phyloP scores from a whole-genome alignment of 2,888 invertebrate genomes.

The Gibbula magus region DNA sequence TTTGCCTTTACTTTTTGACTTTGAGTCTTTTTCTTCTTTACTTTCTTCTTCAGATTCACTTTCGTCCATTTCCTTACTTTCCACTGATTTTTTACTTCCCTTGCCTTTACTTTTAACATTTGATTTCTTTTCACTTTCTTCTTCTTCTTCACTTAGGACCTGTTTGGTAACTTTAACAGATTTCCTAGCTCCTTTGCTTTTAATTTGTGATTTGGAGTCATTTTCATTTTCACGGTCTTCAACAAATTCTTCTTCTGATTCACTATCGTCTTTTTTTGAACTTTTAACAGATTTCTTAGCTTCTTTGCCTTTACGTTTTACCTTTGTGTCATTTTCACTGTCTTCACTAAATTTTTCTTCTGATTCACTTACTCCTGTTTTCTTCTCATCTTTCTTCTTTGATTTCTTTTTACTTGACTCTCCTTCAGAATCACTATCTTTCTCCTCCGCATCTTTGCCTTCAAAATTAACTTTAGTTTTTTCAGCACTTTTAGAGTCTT shows the following conservation, averaged over 20 bases:
- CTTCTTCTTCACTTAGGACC: too few species aligned
- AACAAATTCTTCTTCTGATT: neutral
- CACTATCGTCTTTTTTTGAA: neutral
- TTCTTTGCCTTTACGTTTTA: too few species aligned
- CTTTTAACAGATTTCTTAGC: neutral
- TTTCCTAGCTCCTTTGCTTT: neutral
- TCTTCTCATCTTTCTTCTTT: neutral
- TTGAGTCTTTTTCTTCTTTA: neutral
- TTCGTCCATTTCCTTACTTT: too few species aligned
- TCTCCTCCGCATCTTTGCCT: neutral
- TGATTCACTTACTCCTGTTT: neutral
- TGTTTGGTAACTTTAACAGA: neutral
- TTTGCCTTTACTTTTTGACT: neutral
- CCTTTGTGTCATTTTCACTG: too few species aligned
- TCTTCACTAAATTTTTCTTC: neutral
- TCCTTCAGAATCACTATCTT: neutral
- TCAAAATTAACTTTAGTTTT: neutral
- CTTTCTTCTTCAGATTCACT: too few species aligned
- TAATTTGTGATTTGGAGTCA: too few species aligned
- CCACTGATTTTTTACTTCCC: too few species aligned
- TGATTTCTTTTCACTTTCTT: too few species aligned
- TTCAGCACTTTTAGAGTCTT: conserved; percentile 79
- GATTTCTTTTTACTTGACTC: neutral
- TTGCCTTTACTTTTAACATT: too few species aligned
- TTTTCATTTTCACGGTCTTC: too few species aligned